Evolutionary conservation across 1,140 invertebrate species (phyloP), one percentile per base, ranked within the genome.

Genomic region (Monomorium pharaonis): DNA sequence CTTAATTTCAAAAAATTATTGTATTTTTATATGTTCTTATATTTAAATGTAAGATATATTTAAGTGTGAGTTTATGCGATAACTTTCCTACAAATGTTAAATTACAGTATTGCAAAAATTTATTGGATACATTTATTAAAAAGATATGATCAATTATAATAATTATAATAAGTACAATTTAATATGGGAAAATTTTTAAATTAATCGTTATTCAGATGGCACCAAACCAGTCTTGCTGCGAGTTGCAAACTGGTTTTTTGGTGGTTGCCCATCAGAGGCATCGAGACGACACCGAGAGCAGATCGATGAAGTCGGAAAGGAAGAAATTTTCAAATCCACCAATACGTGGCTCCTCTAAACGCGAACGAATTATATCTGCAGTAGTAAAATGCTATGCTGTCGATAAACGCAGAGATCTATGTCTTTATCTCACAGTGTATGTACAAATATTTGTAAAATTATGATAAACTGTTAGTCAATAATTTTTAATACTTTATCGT

Each of bases 231-330:
- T 84, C 1, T 12, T 92, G 9, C 1, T 54, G 18, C 87, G 77
- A 42, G 70, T 84, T 3, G 63, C 88, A 33, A 89, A 90, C 16
- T 92, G 92, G 92, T 49, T 91, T 24, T 92, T 92, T 27, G 84
- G 90, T 9, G 90, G 89, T 69, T 92, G 91, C 44, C 88, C 90
- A n/a, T n/a, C n/a, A 21, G 84, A 42, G 4, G 75, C 81, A 3
- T 37, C 58, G 21, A 77, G 44, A n/a, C 77, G 56, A 58, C n/a
- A 49, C 5, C 63, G 47, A 4, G 5, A 54, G 3, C 51, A 69
- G 7, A 37, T 16, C 18, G 10, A 14, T 6, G 16, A 84, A 16
- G 78, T 91, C 84, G 88, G 49, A 75, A 89, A 91, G 67, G 80
- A 90, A 89, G 80, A 75, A 63, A 85, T 6, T 74, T 21, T 47